Conservation (phyloP, 2,113 vertebrate species). For the Rhinolophus sinicus region DNA sequence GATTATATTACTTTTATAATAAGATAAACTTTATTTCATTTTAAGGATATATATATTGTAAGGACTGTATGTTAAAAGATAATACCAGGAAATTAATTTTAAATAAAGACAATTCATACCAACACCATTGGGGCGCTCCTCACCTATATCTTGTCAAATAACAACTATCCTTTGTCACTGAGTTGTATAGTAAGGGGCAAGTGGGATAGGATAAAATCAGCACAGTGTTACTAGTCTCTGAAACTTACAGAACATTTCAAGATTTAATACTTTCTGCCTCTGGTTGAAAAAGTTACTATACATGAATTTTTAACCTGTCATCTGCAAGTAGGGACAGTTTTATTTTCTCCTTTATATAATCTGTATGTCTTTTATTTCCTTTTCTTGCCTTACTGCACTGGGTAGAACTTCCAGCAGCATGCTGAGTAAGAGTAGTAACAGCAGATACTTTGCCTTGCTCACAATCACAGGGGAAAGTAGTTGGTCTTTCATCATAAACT, state of each 20-base stretch:
- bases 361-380: not conserved
- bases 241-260: not conserved
- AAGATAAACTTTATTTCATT: not conserved
- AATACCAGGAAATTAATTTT: constrained; percentile 1
- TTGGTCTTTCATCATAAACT: not conserved
- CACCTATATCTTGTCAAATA: not conserved
- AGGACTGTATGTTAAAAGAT: not conserved
- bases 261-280: not conserved
- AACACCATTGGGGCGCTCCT: not conserved
- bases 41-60: not conserved
- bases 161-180: not conserved
- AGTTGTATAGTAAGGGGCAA: not conserved
- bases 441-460: not conserved
- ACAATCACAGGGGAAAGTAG: not conserved
- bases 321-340: not conserved
- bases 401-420: not conserved
- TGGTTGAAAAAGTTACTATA: not conserved
- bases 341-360: too few relatives aligned
- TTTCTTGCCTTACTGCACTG: not conserved
- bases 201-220: not conserved
- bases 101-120: not conserved
- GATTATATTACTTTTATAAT: constrained; percentile 21
- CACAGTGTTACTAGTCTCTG: not conserved
- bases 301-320: constrained; percentile 45
- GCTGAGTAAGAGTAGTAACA: not conserved